phyloP scores from a whole-genome alignment of 1,140 invertebrate genomes.

The Bradynema listronoti region DNA sequence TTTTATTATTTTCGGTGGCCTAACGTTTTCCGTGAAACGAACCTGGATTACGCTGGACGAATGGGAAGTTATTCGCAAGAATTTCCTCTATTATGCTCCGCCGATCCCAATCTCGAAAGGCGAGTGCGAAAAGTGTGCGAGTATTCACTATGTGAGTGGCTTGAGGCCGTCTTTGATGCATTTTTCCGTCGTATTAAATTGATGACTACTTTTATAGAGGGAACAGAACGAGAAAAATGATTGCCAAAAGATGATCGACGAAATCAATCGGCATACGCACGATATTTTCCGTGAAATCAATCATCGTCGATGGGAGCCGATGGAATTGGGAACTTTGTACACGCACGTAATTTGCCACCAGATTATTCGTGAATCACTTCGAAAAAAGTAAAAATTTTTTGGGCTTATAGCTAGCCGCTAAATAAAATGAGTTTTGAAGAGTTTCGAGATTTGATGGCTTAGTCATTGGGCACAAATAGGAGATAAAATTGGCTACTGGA shows the following conservation, averaged over 20 bases:
- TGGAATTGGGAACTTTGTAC: constrained; percentile 8
- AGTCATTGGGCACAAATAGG: too few relatives aligned
- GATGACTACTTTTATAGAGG: constrained; percentile 10
- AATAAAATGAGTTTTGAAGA: too few relatives aligned
- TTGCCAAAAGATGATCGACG: constrained; percentile 11
- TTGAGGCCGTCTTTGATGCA: constrained; percentile 1
- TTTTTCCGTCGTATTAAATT: background rate
- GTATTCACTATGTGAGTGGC: constrained; percentile 23
- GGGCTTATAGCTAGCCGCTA: too few relatives aligned
- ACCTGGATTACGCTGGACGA: constrained; percentile 17
- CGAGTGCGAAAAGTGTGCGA: constrained; percentile 19
- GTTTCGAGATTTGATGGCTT: too few relatives aligned
- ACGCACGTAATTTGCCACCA: constrained; percentile 5
- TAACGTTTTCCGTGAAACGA: constrained; percentile 17
- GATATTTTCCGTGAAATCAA: constrained; percentile 18
- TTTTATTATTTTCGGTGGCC: constrained; percentile 15
- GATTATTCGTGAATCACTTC: background rate
- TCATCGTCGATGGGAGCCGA: constrained; percentile 5
- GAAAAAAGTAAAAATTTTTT: too few relatives aligned
- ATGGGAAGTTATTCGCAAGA: constrained; percentile 13
- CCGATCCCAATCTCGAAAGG: constrained; percentile 1
- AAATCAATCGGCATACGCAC: constrained; percentile 18
- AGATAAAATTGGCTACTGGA: too few relatives aligned
- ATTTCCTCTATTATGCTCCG: constrained; percentile 11
- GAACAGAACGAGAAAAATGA: constrained; percentile 12